Evolutionary conservation across 1,140 invertebrate species (phyloP).

Genomic region (Lethrus apterus): DNA sequence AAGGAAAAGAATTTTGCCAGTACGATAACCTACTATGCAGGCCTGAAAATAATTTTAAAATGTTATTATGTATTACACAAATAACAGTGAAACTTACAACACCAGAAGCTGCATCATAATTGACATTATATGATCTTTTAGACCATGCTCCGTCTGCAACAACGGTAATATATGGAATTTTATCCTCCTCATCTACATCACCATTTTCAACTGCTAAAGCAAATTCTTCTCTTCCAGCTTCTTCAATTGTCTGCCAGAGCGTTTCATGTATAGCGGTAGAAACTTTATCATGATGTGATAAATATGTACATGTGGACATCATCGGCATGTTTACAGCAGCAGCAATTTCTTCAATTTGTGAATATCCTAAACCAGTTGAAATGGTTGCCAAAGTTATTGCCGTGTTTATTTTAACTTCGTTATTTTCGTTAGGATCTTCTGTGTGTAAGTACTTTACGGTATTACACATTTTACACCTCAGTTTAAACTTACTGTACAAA

Average conservation of each 20-base stretch:
- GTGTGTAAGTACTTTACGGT: too few species aligned
- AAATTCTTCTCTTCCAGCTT: conserved; percentile 33
- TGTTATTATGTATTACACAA: too few species aligned
- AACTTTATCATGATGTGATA: conserved; percentile 20
- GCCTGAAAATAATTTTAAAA: too few species aligned
- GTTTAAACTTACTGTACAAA: too few species aligned
- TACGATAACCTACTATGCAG: too few species aligned
- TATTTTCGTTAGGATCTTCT: too few species aligned
- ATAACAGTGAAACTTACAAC: too few species aligned
- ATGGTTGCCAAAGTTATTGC: conserved; percentile 25
- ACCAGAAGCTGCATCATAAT: too few species aligned
- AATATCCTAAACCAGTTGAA: conserved; percentile 27
- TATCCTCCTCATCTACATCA: conserved; percentile 24
- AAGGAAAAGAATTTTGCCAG: too few species aligned
- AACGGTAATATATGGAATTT: too few species aligned
- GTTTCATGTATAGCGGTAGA: conserved; percentile 18
- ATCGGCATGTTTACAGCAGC: conserved; percentile 29
- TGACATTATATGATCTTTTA: conserved; percentile 31
- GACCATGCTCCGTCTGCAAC: conserved; percentile 35
- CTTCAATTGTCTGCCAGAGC: conserved; percentile 27
- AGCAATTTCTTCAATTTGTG: conserved; percentile 28
- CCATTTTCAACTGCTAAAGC: conserved; percentile 27
- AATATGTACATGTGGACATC: conserved; percentile 26
- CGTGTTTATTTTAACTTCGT: conserved; percentile 22
- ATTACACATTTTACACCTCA: too few species aligned